Base-by-base conservation (phyloP, 2,888 invertebrate genomes). In the Actias luna region DNA sequence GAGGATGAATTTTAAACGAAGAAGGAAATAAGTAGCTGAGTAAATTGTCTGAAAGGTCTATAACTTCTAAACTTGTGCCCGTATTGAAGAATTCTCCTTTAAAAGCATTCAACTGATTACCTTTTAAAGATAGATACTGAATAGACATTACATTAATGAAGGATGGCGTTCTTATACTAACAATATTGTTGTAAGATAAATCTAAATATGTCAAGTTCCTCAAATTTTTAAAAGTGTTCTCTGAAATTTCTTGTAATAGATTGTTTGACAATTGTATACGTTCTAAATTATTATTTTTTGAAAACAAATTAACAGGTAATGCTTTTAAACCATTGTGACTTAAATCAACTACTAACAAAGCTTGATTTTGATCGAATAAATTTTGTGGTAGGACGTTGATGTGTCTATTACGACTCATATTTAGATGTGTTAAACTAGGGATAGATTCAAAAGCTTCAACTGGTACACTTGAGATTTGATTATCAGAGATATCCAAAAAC, bases 21-120 rank as follows among this genome's bases (percentile, higher is more conserved):
- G 97, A 97, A 1, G 97, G 96, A 73, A 97, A 97, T 50, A 98
- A 88, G 79, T 97, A 96, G 75, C 95, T 96, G 50, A 98, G 91
- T 77, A 96, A 95, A 87, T 97, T 97, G 70, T 96, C 92, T 0
- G 96, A 95, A 59, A 98, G 93, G 83, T 98, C 97, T 65, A 98
- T 89, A 65, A 96, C 93, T 88, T 97, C 96, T 57, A 98, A 89
- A 66, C 96, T 95, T 0, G 96, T 96, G 52, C 96, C 96, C 0
- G 96, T 97, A 71, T 97, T 96, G 80, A 97, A 97, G 80, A 96
- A 95, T 87, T 97, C 97, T 1, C 97, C 97, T 85, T 96, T 95
- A 84, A 97, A 97, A 0, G 96, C 95, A 42, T 94, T 95, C 69
- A 98, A 82, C 76, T 95, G 95, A 84, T 98, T 98, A 1, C 96